phyloP scores from a whole-genome alignment of 2,888 invertebrate genomes.

The Agrotis segetum region DNA sequence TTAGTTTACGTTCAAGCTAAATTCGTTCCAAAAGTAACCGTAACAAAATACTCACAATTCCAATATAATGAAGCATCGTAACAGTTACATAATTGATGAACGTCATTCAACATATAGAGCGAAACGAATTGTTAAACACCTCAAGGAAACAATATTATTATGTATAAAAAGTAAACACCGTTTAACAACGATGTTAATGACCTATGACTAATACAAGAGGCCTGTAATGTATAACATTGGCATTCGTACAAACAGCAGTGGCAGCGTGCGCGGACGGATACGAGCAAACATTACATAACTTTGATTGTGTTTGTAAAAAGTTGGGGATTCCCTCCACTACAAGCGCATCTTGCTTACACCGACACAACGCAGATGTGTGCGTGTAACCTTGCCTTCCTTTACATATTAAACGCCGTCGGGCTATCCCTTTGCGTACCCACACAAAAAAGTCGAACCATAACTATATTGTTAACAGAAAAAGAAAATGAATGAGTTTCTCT shows the following conservation, averaged over 20 bases:
- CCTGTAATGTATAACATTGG: constrained; percentile 88
- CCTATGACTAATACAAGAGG: constrained; percentile 88
- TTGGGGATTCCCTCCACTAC: constrained; percentile 91
- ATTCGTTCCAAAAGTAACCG: neutral
- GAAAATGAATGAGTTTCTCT: constrained; percentile 89
- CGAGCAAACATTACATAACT: constrained; percentile 91
- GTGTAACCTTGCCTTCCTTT: constrained; percentile 91
- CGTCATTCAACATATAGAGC: constrained; percentile 60
- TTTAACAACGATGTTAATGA: constrained; percentile 87
- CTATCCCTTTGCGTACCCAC: constrained; percentile 90
- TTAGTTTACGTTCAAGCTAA: no score
- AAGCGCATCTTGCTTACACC: constrained; percentile 84
- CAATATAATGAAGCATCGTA: constrained; percentile 21
- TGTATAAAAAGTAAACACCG: constrained; percentile 82
- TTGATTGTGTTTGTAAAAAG: constrained; percentile 91
- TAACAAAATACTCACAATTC: constrained; percentile 2
- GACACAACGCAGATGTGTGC: constrained; percentile 83
- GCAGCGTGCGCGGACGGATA: constrained; percentile 86
- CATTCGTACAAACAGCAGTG: constrained; percentile 88
- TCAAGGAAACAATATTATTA: constrained; percentile 80
- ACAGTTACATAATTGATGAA: constrained; percentile 47
- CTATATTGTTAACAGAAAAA: constrained; percentile 88
- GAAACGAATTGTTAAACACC: constrained; percentile 67
- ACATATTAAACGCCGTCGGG: constrained; percentile 90
- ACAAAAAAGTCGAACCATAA: constrained; percentile 87